These are phyloP conservation scores for Leptinotarsa rubiginosa DNA, from an alignment of 2,888 invertebrate species.

Conservation along the genomic window DNA sequence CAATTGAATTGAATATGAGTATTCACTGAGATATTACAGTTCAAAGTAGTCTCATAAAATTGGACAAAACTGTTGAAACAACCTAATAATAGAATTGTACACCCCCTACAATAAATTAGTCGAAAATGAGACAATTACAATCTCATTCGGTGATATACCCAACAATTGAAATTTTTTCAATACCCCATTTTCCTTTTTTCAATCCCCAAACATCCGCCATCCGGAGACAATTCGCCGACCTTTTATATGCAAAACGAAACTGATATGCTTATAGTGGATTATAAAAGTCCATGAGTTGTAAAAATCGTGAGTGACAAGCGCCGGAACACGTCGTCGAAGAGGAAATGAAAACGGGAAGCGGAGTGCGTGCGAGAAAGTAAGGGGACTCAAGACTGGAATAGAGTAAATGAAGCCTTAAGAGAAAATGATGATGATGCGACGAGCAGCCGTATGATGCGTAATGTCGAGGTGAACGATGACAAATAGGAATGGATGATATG, in stretches of 20 bases:
- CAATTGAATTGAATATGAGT: too few species aligned
- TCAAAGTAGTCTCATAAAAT: too few species aligned
- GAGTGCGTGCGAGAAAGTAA: slow-evolving; percentile 57
- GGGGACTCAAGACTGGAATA: slow-evolving; percentile 52
- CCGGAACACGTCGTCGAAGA: slow-evolving; percentile 63
- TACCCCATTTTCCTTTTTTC: slow-evolving; percentile 27
- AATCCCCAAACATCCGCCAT: slow-evolving; percentile 58
- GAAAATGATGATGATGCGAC: slow-evolving; percentile 66
- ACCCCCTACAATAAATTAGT: too few species aligned
- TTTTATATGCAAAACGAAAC: slow-evolving; percentile 66
- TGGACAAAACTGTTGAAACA: too few species aligned
- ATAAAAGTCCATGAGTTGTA: slow-evolving; percentile 68
- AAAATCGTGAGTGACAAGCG: slow-evolving; percentile 67
- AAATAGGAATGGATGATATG: slow-evolving; percentile 52
- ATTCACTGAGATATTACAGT: too few species aligned
- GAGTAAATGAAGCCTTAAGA: slow-evolving; percentile 67
- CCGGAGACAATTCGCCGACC: slow-evolving; percentile 62
- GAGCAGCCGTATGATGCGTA: slow-evolving; percentile 44
- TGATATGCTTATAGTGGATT: slow-evolving; percentile 66
- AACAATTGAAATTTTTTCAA: not conserved
- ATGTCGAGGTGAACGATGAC: slow-evolving; percentile 59
- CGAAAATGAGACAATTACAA: not conserved
- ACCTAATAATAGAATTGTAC: too few species aligned
- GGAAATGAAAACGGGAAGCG: slow-evolving; percentile 67
- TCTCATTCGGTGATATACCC: not conserved